These are phyloP conservation scores for Aradophagus sp. DNA, from an alignment of 1,140 invertebrate genomes.

Conservation along the genomic window DNA sequence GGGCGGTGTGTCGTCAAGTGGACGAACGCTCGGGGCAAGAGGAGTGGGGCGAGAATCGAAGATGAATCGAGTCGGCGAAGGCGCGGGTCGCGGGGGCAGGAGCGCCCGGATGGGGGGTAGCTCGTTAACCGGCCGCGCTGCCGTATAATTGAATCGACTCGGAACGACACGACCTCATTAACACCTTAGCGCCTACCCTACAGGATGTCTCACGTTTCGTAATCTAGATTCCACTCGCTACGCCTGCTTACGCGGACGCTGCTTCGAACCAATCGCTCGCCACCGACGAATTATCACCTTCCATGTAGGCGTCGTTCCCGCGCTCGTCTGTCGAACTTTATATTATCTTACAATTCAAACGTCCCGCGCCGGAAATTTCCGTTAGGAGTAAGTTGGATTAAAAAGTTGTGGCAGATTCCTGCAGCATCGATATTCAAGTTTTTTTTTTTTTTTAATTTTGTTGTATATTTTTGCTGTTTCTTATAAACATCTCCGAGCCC, in stretches of 20 bases:
- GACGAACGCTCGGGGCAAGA: slow-evolving; percentile 27
- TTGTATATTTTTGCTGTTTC: too few species aligned
- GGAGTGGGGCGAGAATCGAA: slow-evolving; percentile 47
- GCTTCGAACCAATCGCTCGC: slow-evolving; percentile 23
- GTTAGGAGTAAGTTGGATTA: too few species aligned
- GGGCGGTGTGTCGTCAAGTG: slow-evolving; percentile 8
- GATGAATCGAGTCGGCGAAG: slow-evolving; percentile 44
- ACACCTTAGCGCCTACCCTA: slow-evolving; percentile 73
- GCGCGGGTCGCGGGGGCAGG: slow-evolving; percentile 26
- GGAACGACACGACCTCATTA: slow-evolving; percentile 75
- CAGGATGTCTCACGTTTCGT: slow-evolving; percentile 73
- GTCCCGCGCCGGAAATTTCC: too few species aligned
- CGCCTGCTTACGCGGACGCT: slow-evolving; percentile 37
- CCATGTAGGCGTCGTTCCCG: too few species aligned
- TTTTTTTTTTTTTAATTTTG: too few species aligned
- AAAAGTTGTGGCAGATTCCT: too few species aligned
- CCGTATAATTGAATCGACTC: slow-evolving; percentile 74
- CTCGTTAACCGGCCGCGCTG: slow-evolving; percentile 72
- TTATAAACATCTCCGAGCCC: too few species aligned
- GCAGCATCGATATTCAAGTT: too few species aligned
- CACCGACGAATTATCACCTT: slow-evolving; percentile 38
- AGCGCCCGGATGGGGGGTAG: slow-evolving; percentile 57
- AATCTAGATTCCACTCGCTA: slow-evolving; percentile 53
- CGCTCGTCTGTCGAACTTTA: too few species aligned
- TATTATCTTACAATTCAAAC: too few species aligned